A percentile compares a stretch with the other conserved stretches of the same genome.
phyloP scores from a whole-genome alignment of 2,113 vertebrate species.

The Nibea coibor region DNA sequence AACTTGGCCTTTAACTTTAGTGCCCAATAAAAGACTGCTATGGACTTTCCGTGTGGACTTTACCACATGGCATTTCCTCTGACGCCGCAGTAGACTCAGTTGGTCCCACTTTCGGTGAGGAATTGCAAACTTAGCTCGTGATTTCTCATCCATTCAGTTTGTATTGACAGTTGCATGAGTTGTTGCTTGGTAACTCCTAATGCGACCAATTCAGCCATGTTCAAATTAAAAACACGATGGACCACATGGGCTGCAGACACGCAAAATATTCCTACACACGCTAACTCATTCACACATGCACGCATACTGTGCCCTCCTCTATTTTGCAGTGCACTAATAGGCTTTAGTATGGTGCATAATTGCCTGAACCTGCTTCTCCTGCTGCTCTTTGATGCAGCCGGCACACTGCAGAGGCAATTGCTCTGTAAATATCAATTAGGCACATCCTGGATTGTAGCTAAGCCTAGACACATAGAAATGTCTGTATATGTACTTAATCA shows the following conservation, averaged over 20 bases:
- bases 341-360: slow-evolving; percentile 66
- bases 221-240: slow-evolving; percentile 16
- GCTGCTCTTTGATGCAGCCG: slow-evolving; percentile 50
- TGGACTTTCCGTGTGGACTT: background rate
- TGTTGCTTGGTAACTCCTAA: background rate
- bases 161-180: background rate
- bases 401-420: slow-evolving; percentile 25
- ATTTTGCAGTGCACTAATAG: slow-evolving; percentile 40
- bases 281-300: background rate
- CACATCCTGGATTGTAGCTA: slow-evolving; percentile 31
- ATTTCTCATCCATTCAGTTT: background rate
- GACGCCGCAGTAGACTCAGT: background rate
- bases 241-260: slow-evolving; percentile 36
- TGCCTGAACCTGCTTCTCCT: slow-evolving; percentile 41
- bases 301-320: slow-evolving; percentile 14
- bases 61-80: background rate
- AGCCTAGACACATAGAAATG: slow-evolving; percentile 9
- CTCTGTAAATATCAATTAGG: slow-evolving; percentile 62
- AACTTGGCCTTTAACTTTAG: background rate
- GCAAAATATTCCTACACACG: background rate
- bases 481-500: background rate
- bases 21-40: background rate
- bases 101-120: too few species aligned
- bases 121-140: background rate
- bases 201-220: background rate